Percentiles rank a stretch among this genome's conserved stretches.
Evolutionary conservation across 2,797 vertebrate genomes (phyloP).

Genomic region (Gymnopithys bicolor): DNA sequence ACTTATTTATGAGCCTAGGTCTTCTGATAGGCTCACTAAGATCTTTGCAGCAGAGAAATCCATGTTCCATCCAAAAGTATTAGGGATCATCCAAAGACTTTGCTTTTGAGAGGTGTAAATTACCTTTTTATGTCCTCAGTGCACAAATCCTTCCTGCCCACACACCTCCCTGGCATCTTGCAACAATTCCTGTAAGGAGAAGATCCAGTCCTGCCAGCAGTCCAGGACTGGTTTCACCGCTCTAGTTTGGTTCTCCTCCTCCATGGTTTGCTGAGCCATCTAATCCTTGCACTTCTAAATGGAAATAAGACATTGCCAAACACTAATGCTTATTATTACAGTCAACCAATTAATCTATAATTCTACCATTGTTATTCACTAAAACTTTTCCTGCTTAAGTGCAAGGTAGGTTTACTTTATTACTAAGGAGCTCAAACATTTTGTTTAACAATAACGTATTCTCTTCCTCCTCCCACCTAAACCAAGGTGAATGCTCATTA

Average conservation of each 20-base stretch:
- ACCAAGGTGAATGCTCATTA: background rate
- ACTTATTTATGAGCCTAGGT: background rate
- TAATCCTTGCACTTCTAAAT: slow-evolving; percentile 12
- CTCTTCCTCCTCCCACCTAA: background rate
- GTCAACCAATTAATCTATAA: slow-evolving; percentile 30
- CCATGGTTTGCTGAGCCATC: background rate
- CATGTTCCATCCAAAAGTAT: background rate
- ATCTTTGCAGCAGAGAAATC: background rate
- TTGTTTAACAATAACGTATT: slow-evolving; percentile 11
- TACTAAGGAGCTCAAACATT: slow-evolving; percentile 3
- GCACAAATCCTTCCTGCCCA: background rate
- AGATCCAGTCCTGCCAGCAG: background rate
- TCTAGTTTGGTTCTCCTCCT: background rate
- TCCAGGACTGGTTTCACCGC: background rate
- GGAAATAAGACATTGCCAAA: slow-evolving; percentile 12
- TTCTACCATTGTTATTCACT: slow-evolving; percentile 16
- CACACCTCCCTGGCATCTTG: background rate
- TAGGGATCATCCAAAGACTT: background rate
- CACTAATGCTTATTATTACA: slow-evolving; percentile 16
- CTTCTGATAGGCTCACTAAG: background rate
- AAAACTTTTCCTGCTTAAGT: slow-evolving; percentile 33
- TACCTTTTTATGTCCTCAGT: background rate
- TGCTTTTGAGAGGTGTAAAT: background rate
- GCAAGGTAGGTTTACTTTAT: slow-evolving; percentile 24
- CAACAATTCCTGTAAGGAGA: background rate